A percentile compares a stretch with the other conserved stretches of the same genome.
Evolutionary conservation across 2,888 invertebrate genomes (phyloP).

Genomic region (Thera obeliscata): DNA sequence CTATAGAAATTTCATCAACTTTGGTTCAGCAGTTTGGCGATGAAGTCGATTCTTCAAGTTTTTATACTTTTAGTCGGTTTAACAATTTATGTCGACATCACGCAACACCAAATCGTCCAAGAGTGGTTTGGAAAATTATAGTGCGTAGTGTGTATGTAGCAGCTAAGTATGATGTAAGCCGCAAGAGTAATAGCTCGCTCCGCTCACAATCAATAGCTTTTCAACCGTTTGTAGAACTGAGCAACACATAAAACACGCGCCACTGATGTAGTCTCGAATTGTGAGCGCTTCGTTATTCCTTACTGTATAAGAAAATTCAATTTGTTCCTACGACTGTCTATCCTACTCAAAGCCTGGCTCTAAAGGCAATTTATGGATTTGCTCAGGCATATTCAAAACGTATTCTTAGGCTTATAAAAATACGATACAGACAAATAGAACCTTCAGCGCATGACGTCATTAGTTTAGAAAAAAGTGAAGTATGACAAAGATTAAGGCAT

Average conservation of each 20-base stretch:
- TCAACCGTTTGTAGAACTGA: not conserved
- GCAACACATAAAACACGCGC: constrained; percentile 7
- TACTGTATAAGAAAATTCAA: constrained; percentile 56
- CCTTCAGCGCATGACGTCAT: constrained; percentile 4
- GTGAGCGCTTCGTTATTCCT: constrained; percentile 33
- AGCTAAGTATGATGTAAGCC: too few relatives aligned
- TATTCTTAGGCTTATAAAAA: constrained; percentile 23
- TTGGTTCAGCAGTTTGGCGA: too few relatives aligned
- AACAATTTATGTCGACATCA: too few relatives aligned
- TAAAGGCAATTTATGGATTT: constrained; percentile 64
- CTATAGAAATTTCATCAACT: too few relatives aligned
- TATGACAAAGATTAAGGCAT: too few relatives aligned
- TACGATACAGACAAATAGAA: constrained; percentile 5
- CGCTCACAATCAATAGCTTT: not conserved
- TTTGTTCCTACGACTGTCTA: constrained; percentile 56
- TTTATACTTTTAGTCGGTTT: too few relatives aligned
- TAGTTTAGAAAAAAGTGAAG: not conserved
- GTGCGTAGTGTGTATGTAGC: too few relatives aligned
- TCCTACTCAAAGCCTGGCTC: constrained; percentile 61
- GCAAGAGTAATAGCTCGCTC: too few relatives aligned
- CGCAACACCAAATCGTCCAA: too few relatives aligned
- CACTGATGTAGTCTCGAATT: constrained; percentile 1
- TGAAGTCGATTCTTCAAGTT: too few relatives aligned
- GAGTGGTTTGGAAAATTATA: too few relatives aligned
- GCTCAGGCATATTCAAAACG: constrained; percentile 36